Conservation (phyloP, 2,797 vertebrate species). For the Scolopax rusticola region DNA sequence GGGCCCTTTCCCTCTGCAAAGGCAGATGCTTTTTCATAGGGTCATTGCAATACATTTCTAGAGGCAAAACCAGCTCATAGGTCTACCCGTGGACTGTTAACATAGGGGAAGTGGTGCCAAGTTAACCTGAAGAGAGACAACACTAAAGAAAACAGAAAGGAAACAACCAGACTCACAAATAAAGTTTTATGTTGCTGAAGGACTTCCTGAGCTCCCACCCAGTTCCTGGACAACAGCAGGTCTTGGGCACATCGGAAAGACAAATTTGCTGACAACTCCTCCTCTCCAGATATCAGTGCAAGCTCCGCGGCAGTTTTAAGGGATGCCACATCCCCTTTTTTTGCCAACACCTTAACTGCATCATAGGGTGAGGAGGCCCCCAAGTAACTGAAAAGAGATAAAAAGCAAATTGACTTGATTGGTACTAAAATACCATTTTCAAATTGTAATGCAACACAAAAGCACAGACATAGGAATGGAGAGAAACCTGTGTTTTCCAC, state of each 20-base stretch:
- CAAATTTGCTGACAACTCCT: slow-evolving; percentile 84
- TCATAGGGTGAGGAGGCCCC: slow-evolving; percentile 89
- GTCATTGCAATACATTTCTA: neutral
- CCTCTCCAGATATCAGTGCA: slow-evolving; percentile 85
- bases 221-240: slow-evolving; percentile 85
- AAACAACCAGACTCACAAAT: slow-evolving; percentile 81
- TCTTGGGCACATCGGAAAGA: slow-evolving; percentile 92
- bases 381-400: slow-evolving; percentile 83
- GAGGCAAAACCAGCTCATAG: neutral
- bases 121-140: neutral
- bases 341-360: slow-evolving; percentile 92
- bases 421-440: neutral
- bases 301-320: slow-evolving; percentile 87
- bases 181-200: slow-evolving; percentile 84
- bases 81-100: neutral
- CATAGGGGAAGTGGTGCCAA: neutral
- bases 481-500: neutral
- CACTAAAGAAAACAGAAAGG: neutral
- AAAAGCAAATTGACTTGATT: neutral
- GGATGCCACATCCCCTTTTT: slow-evolving; percentile 89
- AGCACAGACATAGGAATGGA: neutral
- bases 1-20: neutral
- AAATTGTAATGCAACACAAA: neutral
- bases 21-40: fast-evolving
- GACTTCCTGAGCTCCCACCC: slow-evolving; percentile 87